phyloP scores from a whole-genome alignment of 2,888 invertebrate genomes.

The Hermodice carunculata region DNA sequence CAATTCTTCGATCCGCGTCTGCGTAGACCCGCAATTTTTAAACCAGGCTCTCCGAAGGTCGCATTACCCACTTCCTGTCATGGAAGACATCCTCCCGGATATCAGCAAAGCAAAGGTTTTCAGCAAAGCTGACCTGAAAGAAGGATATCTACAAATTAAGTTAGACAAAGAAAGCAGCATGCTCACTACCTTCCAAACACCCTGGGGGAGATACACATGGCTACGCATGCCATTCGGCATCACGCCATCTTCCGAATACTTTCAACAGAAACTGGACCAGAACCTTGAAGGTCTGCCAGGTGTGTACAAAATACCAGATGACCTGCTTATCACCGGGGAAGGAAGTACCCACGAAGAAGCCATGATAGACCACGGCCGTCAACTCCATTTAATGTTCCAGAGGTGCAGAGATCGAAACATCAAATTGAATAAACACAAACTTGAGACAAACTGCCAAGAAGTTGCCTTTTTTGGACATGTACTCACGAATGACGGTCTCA shows the following conservation, averaged over 20 bases:
- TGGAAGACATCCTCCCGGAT: constrained; percentile 38
- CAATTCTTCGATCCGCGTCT: not conserved
- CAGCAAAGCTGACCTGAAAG: constrained; percentile 31
- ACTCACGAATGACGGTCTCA: constrained; percentile 31
- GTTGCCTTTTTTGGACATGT: constrained; percentile 37
- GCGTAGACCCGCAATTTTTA: constrained; percentile 13
- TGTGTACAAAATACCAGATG: constrained; percentile 38
- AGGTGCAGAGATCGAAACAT: constrained; percentile 21
- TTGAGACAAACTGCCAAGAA: constrained; percentile 25
- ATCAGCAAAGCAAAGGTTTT: constrained; percentile 38
- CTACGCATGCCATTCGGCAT: constrained; percentile 42
- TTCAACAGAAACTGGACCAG: constrained; percentile 35
- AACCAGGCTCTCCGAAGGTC: constrained; percentile 6
- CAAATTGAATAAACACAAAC: constrained; percentile 22
- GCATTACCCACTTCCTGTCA: constrained; percentile 8
- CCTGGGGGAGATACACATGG: constrained; percentile 42
- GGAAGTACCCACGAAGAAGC: no score
- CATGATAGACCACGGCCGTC: constrained; percentile 36
- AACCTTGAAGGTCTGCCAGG: constrained; percentile 39
- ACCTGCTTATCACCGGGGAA: no score
- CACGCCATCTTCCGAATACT: constrained; percentile 34
- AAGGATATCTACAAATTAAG: constrained; percentile 40
- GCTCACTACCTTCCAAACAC: constrained; percentile 43
- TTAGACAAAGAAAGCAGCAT: constrained; percentile 36
- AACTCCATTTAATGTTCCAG: constrained; percentile 25